Evolutionary conservation across 64 coral and sea anemone genomes (phyloP).

Genomic region (Orbicella faveolata): DNA sequence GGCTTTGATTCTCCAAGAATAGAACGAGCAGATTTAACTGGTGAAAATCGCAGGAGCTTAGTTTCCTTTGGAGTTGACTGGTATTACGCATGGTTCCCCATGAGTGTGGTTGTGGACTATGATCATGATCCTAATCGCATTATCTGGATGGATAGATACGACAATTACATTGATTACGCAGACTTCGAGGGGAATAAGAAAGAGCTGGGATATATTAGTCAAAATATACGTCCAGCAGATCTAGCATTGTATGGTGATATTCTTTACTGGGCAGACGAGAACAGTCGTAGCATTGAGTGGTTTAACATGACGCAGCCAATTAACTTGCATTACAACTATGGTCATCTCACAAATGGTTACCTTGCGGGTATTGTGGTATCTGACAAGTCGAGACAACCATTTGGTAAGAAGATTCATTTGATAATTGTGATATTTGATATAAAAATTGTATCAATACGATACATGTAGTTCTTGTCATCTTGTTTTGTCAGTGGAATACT

Average conservation of each 20-base stretch:
- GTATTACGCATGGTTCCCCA: background rate
- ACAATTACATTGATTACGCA: constrained; percentile 25
- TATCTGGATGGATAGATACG: constrained; percentile 28
- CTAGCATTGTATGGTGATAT: constrained; percentile 10
- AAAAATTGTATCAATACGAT: too few species aligned
- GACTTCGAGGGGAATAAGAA: constrained; percentile 13
- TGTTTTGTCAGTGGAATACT: too few species aligned
- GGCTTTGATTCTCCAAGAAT: constrained; percentile 16
- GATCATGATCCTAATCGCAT: constrained; percentile 7
- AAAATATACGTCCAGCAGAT: constrained; percentile 34
- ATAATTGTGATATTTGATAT: too few species aligned
- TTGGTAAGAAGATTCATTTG: constrained; percentile 12
- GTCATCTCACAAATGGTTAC: background rate
- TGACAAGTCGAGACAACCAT: constrained; percentile 44
- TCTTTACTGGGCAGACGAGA: constrained; percentile 46
- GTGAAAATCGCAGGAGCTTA: background rate
- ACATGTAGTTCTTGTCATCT: too few species aligned
- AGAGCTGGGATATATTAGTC: background rate
- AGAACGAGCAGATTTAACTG: constrained; percentile 35
- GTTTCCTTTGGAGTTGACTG: background rate
- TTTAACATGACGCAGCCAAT: constrained; percentile 10
- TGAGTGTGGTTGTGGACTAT: constrained; percentile 52
- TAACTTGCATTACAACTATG: constrained; percentile 7
- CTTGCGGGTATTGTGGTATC: constrained; percentile 26
- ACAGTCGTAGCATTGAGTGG: constrained; percentile 9